These are phyloP conservation scores for Pollenia labialis DNA, from an alignment of 2,888 invertebrate species.

Conservation along the genomic window DNA sequence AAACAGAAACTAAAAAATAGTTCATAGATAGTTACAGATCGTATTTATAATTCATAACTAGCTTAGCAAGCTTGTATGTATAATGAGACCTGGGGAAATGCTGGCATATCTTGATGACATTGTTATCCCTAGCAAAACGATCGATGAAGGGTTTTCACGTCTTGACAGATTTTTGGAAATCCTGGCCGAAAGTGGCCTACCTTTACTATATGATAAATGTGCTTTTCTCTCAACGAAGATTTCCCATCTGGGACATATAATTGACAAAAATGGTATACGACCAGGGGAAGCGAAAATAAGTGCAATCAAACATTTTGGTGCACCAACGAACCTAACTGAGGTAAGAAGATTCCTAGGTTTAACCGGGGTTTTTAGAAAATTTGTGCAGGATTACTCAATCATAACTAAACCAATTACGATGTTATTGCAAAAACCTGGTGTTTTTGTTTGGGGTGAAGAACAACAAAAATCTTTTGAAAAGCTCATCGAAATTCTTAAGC, in stretches of 20 bases:
- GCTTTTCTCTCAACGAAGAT: slow-evolving; percentile 48
- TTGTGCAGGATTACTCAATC: neutral
- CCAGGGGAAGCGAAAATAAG: too few relatives aligned
- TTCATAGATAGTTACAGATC: too few relatives aligned
- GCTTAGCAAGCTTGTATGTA: too few relatives aligned
- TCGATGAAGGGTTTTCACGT: slow-evolving; percentile 25
- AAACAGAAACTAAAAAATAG: too few relatives aligned
- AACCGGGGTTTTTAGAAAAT: neutral
- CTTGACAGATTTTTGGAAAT: slow-evolving; percentile 17
- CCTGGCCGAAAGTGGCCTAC: slow-evolving; percentile 3
- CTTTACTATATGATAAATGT: slow-evolving; percentile 46
- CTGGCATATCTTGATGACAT: slow-evolving; percentile 24
- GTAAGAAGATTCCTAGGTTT: too few relatives aligned
- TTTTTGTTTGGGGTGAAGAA: neutral
- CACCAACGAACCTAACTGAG: too few relatives aligned
- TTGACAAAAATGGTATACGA: slow-evolving; percentile 59
- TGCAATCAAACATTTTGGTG: too few relatives aligned
- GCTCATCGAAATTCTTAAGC: neutral
- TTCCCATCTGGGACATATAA: slow-evolving; percentile 51
- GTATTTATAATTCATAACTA: too few relatives aligned
- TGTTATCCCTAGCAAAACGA: slow-evolving; percentile 28
- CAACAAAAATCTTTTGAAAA: slow-evolving; percentile 7
- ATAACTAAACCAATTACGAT: neutral
- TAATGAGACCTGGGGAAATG: too few relatives aligned
- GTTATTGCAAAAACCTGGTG: neutral